Base-by-base conservation (phyloP, 2,113 vertebrate genomes). In the Chascanopsetta lugubris region DNA sequence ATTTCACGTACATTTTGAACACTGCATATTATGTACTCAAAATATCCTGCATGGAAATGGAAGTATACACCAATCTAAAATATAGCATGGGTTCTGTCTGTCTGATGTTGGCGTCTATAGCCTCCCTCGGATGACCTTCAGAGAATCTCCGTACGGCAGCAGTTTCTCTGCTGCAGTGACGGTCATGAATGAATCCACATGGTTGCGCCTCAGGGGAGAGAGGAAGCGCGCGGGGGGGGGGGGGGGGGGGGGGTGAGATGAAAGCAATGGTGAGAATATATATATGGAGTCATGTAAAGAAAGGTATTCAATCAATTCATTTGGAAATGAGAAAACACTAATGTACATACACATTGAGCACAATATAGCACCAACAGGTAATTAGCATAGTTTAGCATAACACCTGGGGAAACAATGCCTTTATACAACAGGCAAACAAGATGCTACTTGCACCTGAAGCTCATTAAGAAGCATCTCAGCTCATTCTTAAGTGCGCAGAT, bases 101-200 rank as follows among this genome's bases (percentile, higher is more conserved):
- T 40, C 66, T 24, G 49, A 40, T 42, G 50, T 57, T 4, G 18
- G 32, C 50, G 59, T 51, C 65, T 58, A 36, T 26, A 63, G 45
- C 58, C 47, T 48, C 51, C 61, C 65, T 51, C 55, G 40, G 48
- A 51, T 57, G 48, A 82, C 73, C 69, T 85, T 69, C 68, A 71
- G 58, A 53, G 3, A 38, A 47, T 71, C 49, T 63, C 18, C 46
- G 47, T 12, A 20, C 11, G 15, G 65, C 72, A 70, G 46, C 27
- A 38, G 63, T 50, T 21, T 70, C 64, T 25, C 29, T 49, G 63
- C 60, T 8, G 24, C 45, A n/a, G 22, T 22, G 59, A 56, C 47
- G 4, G 40, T 53, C 43, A 30, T 12, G 7, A 55, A 68, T 70
- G 66, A 46, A 75, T 72, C 38, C 61, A 61, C 61, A 27, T 25